Base-by-base conservation (phyloP, 2,797 vertebrate genomes). In the Poeciliopsis infans region DNA sequence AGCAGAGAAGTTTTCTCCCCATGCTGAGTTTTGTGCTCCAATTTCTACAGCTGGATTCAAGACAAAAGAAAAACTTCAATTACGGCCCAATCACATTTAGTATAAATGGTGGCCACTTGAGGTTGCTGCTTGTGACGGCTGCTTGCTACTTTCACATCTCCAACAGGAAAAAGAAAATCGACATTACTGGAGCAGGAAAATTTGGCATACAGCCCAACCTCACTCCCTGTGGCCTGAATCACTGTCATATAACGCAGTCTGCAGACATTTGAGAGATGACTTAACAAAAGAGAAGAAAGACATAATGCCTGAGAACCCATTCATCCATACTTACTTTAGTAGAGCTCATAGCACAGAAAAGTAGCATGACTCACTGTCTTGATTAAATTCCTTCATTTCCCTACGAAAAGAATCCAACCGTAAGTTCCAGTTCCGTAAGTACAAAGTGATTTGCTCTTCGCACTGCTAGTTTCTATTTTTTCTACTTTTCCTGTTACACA, bases 201-300 rank as follows among this genome's bases (percentile, higher is more conserved):
- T 88, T 83, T 92, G 91, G 93, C 89, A 81, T 51, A 2, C 4
- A 72, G 84, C 85, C 82, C 18, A 4, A 13, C 76, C 80, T 85
- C 78, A 78, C 83, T 86, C 81, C 80, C 55, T 78, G 47, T 57
- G 46, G 87, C 79, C 87, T 59, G 77, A 88, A 85, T 86, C 87
- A 83, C 83, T 90, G 89, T 90, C 92, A 91, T 84, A 90, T 87
- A 86, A 88, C 87, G 82, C 81, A 85, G 85, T 74, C 79, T 89
- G 83, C 83, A 91, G 89, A 89, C 88, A 88, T 82, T 84, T 83
- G 69, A 86, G 83, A 77, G 88, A 92, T 89, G 86, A 87, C 82
- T 87, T 85, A 87, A 86, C 81, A 77, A 61, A 80, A 87, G 71
- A 91, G 74, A 81, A 83, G 79, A 74, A 81, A 82, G 79, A 68